Base-by-base conservation (phyloP, 2,113 vertebrate species). In the Trematocara macrostoma region DNA sequence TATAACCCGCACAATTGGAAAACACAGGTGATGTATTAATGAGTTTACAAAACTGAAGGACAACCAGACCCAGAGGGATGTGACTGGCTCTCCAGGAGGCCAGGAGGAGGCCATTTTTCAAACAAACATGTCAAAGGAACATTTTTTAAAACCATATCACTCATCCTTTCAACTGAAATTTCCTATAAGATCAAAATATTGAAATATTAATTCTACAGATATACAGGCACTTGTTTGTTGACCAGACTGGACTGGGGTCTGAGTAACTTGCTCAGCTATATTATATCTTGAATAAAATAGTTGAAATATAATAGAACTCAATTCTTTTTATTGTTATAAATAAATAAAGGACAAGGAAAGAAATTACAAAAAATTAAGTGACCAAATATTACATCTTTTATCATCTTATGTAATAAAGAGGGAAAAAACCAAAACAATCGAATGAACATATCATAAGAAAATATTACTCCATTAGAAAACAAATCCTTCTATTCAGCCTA, bases 41-140 rank as follows among this genome's bases (percentile, higher is more conserved):
- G 81, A 93, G 88, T 90, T 94, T 88, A 87, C 81, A 87, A 92
- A 91, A 89, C 31, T 90, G 90, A 94, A 93, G 92, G 93, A 94
- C 89, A 89, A 78, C 61, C 88, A 87, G 84, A 84, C 83, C 38
- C 81, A 71, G 56, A 78, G 45, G 90, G 81, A 69, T 35, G 82
- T 90, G 83, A 86, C 88, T 84, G 82, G 79, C 78, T 87, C 45
- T 23, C 56, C 59, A 56, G 84, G 82, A 85, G 64, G 56, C 38
- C 74, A 61, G 78, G 81, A 84, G 57, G 71, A 74, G 49, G 55
- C 31, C 40, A 78, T 92, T 89, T 88, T 87, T 94, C 89, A 93
- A 84, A 79, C 67, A 35, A 86, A 82, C 18, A 71, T 86, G 74
- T 87, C 86, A 89, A 81, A 85, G 45, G 53, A 87, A 82, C 69